A percentile compares a stretch with the other conserved stretches of the same genome.
These are phyloP conservation scores for Drosophila mettleri DNA, from an alignment of 2,888 invertebrate genomes.

Conservation along the genomic window DNA sequence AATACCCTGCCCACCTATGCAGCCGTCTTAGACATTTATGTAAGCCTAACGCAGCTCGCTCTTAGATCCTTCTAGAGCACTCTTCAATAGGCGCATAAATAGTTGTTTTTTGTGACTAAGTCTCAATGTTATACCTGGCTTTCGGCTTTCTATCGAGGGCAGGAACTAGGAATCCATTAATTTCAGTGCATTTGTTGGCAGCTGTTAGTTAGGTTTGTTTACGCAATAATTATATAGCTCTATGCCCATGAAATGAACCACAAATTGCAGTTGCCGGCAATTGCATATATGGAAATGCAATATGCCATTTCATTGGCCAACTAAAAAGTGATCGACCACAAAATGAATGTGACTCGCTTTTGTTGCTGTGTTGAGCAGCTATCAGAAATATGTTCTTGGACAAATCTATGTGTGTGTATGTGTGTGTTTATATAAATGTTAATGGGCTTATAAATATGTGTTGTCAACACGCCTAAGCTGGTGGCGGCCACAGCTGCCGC, in stretches of 20 bases:
- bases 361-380: constrained; percentile 1
- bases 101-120: not conserved
- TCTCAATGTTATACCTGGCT: not conserved
- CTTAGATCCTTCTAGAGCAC: no score
- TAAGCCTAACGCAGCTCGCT: no score
- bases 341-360: constrained; percentile 3
- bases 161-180: not conserved
- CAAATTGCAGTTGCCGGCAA: constrained; percentile 3
- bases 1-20: no score
- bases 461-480: constrained; percentile 28
- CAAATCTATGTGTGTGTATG: not conserved
- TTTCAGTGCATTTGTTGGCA: constrained; percentile 1
- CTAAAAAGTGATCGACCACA: constrained; percentile 5
- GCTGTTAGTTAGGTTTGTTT: not conserved
- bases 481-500: constrained; percentile 16
- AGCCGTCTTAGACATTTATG: no score
- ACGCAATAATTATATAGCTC: not conserved
- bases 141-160: not conserved
- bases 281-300: not conserved
- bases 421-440: not conserved
- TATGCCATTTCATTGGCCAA: constrained; percentile 1
- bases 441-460: constrained; percentile 16
- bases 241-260: not conserved
- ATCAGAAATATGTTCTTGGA: constrained; percentile 17
- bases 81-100: not conserved